Evolutionary conservation across 1,140 invertebrate genomes (phyloP).

Genomic region (Stegodyphus mimosarum): DNA sequence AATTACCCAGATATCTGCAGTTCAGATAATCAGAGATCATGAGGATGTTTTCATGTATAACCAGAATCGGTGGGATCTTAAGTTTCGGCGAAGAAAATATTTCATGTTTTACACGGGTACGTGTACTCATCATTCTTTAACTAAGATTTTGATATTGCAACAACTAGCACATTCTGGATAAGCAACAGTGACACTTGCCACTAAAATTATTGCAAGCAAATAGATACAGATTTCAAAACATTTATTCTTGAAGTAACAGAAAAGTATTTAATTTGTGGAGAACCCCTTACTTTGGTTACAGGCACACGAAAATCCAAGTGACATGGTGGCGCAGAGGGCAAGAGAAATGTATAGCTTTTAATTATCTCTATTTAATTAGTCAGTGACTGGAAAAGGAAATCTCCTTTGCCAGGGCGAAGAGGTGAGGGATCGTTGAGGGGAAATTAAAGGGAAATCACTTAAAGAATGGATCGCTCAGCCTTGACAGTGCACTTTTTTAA

Average conservation of each 20-base stretch:
- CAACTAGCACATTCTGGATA: no score
- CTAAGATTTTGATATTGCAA: no score
- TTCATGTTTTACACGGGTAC: no score
- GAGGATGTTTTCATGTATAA: no score
- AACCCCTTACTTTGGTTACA: not conserved
- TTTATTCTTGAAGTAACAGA: not conserved
- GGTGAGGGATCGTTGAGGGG: not conserved
- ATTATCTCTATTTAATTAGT: conserved; percentile 36
- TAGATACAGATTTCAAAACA: no score
- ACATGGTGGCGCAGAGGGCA: not conserved
- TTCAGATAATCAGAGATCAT: no score
- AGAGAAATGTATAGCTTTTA: conserved; percentile 26
- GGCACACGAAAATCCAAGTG: not conserved
- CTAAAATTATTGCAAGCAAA: no score
- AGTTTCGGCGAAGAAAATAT: no score
- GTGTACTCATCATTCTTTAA: no score
- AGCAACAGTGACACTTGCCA: no score
- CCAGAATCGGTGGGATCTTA: no score
- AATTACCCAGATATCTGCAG: no score
- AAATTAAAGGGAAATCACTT: not conserved
- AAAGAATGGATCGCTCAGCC: not conserved
- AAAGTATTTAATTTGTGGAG: not conserved
- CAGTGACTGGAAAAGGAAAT: conserved; percentile 27
- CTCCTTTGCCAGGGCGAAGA: not conserved
- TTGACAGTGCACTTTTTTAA: not conserved